These are phyloP conservation scores for Dendrophyllia cribrosa DNA, from an alignment of 64 coral and sea anemone species.

Conservation along the genomic window DNA sequence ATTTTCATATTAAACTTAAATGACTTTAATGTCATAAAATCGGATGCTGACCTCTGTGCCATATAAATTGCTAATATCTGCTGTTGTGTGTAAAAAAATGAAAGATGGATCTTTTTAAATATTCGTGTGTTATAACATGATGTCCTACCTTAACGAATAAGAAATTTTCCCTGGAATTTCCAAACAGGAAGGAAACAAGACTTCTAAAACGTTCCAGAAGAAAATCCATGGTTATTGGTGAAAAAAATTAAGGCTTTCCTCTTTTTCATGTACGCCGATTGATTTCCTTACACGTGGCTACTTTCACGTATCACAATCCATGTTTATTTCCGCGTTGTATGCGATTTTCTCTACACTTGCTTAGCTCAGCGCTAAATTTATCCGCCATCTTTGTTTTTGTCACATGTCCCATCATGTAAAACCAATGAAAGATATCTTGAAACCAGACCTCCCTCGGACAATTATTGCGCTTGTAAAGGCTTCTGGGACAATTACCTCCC, in stretches of 20 bases:
- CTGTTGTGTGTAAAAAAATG: no score
- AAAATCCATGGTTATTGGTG: not conserved
- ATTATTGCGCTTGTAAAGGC: not conserved
- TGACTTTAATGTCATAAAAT: no score
- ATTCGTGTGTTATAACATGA: no score
- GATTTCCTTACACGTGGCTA: not conserved
- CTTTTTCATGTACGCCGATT: not conserved
- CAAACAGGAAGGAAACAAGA: not conserved
- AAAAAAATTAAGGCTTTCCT: not conserved
- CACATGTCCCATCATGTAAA: not conserved
- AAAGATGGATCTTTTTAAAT: no score
- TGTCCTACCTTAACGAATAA: no score
- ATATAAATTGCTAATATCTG: no score
- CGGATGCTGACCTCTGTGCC: no score
- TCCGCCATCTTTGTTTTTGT: not conserved
- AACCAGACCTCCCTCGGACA: constrained; percentile 8
- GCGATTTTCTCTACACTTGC: not conserved
- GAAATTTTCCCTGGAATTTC: not conserved
- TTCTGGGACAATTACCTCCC: not conserved
- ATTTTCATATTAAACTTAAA: no score
- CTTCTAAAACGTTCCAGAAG: not conserved
- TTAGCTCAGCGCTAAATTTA: not conserved
- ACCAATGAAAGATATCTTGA: not conserved
- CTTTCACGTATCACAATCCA: not conserved
- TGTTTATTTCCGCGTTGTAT: no score